These are phyloP conservation scores for Archegozetes longisetosus DNA, from an alignment of 1,140 invertebrate genomes.

Conservation along the genomic window DNA sequence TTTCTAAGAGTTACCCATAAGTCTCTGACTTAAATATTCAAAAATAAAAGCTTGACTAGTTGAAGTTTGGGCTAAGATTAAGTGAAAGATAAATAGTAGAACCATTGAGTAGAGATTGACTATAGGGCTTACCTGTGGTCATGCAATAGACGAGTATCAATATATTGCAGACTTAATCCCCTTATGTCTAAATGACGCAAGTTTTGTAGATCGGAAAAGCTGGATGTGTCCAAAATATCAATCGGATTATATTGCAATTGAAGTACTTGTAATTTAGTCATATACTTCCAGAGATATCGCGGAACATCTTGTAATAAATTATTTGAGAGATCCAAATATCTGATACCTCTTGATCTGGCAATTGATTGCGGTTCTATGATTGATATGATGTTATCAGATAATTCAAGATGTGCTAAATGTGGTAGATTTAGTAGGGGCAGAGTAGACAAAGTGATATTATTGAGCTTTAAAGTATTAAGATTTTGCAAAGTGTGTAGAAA, in stretches of 20 bases:
- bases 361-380: conserved; percentile 14
- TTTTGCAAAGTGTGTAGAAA: conserved; percentile 9
- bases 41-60: no score
- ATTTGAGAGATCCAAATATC: conserved; percentile 19
- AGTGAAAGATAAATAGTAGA: no score
- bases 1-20: not conserved
- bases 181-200: conserved; percentile 21
- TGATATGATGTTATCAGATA: conserved; percentile 17
- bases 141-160: conserved; percentile 21
- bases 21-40: not conserved
- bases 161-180: conserved; percentile 18
- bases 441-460: conserved; percentile 7
- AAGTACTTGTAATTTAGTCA: conserved; percentile 12
- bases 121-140: conserved; percentile 18
- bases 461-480: conserved; percentile 10
- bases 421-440: conserved; percentile 14
- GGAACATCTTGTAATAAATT: conserved; percentile 22
- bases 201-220: conserved; percentile 18
- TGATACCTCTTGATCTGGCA: conserved; percentile 11
- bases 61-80: no score
- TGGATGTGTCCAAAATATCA: conserved; percentile 16
- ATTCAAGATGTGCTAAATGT: conserved; percentile 13
- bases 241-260: conserved; percentile 21
- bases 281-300: conserved; percentile 18
- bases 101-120: no score